Conservation (phyloP, 2,113 vertebrate genomes). For the Climacteris rufus region DNA sequence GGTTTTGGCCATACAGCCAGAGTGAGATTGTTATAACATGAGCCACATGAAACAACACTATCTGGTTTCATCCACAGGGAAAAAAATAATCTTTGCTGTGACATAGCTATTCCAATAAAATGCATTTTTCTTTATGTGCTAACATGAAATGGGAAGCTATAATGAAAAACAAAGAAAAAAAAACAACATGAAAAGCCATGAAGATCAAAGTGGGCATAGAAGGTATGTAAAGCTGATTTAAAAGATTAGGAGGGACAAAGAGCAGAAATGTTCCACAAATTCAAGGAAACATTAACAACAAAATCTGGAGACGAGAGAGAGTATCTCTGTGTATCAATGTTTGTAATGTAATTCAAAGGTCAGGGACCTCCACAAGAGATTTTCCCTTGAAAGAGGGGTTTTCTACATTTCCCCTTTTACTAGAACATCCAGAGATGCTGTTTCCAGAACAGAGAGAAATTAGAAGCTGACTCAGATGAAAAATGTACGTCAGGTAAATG, state of each 20-base stretch:
- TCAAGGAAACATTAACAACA: neutral
- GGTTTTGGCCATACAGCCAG: neutral
- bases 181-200: neutral
- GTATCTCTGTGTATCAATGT: neutral
- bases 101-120: neutral
- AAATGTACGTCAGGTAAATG: neutral
- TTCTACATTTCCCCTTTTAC: neutral
- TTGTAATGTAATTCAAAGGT: neutral
- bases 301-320: neutral
- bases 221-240: neutral
- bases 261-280: neutral
- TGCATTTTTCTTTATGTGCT: slow-evolving; percentile 9
- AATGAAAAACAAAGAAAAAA: neutral
- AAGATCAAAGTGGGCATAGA: neutral
- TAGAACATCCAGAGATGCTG: neutral
- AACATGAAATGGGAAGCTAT: neutral
- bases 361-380: neutral
- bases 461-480: neutral
- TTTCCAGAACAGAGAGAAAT: neutral
- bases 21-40: neutral
- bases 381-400: neutral
- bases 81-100: slow-evolving; percentile 7
- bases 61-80: slow-evolving; percentile 1
- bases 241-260: neutral
- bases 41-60: neutral